These are phyloP conservation scores for Tachina fera DNA, from an alignment of 2,888 invertebrate genomes.

Conservation along the genomic window DNA sequence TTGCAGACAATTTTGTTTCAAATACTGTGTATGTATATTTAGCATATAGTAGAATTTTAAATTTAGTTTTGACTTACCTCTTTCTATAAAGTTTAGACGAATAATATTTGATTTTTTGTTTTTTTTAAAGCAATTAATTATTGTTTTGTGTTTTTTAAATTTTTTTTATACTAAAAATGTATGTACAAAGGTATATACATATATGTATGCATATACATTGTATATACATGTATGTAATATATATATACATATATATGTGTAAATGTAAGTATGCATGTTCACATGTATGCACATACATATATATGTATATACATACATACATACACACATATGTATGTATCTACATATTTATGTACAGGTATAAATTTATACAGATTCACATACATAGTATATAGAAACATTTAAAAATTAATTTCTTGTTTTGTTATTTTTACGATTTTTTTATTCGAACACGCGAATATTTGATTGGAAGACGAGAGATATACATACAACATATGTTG, in stretches of 20 bases:
- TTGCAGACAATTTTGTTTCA: background rate
- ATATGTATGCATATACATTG: background rate
- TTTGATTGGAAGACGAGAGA: background rate
- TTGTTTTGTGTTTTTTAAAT: background rate
- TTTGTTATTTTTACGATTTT: constrained; percentile 14
- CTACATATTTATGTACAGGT: background rate
- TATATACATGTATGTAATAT: background rate
- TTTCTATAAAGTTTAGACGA: background rate
- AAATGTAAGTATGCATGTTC: background rate
- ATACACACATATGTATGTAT: background rate
- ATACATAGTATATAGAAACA: no score
- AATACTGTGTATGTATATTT: background rate
- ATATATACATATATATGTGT: background rate
- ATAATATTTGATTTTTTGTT: background rate
- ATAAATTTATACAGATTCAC: background rate
- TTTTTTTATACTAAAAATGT: no score
- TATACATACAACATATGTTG: no score
- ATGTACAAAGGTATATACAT: background rate
- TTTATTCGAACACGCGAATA: constrained; percentile 25
- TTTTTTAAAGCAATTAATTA: background rate
- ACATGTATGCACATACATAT: background rate
- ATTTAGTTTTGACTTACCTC: constrained; percentile 3
- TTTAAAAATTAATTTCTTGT: background rate
- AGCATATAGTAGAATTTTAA: background rate
- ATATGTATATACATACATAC: background rate